phyloP scores from a whole-genome alignment of 2,888 invertebrate species.

The Synergus japonicus region DNA sequence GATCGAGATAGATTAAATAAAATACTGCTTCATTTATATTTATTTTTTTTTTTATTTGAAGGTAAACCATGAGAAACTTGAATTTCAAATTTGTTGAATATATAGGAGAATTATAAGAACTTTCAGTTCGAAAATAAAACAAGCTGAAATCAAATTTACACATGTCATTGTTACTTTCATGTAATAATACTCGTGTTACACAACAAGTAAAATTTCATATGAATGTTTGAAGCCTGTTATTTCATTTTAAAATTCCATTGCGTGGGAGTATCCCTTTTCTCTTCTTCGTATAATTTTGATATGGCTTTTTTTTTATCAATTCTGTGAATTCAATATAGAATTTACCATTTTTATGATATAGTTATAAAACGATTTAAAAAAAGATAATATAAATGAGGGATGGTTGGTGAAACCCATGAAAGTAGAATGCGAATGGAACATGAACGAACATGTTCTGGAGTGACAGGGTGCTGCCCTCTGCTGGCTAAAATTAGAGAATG shows the following conservation, averaged over 20 bases:
- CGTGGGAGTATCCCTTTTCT: too few species aligned
- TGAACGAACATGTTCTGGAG: slow-evolving; percentile 62
- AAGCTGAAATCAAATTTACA: too few species aligned
- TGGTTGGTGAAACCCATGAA: slow-evolving; percentile 60
- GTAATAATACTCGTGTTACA: too few species aligned
- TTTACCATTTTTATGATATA: too few species aligned
- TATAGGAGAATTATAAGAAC: not conserved
- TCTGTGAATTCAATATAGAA: too few species aligned
- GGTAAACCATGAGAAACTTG: not conserved
- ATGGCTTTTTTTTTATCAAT: too few species aligned
- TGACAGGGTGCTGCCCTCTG: slow-evolving; percentile 70
- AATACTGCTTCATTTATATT: not conserved
- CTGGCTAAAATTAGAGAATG: slow-evolving; percentile 70
- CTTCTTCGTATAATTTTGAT: not conserved
- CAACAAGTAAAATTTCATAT: too few species aligned
- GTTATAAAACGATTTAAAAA: too few species aligned
- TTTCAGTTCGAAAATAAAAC: too few species aligned
- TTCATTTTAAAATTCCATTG: too few species aligned
- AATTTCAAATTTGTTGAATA: not conserved
- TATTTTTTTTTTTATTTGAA: not conserved
- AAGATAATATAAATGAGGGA: not conserved
- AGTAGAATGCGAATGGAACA: slow-evolving; percentile 52
- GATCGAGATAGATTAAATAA: not conserved
- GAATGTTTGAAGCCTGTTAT: too few species aligned
- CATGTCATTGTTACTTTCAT: too few species aligned